A percentile compares a stretch with the other conserved stretches of the same genome.
These are phyloP conservation scores for Suillia variegata DNA, from an alignment of 2,888 invertebrate species.

Conservation along the genomic window DNA sequence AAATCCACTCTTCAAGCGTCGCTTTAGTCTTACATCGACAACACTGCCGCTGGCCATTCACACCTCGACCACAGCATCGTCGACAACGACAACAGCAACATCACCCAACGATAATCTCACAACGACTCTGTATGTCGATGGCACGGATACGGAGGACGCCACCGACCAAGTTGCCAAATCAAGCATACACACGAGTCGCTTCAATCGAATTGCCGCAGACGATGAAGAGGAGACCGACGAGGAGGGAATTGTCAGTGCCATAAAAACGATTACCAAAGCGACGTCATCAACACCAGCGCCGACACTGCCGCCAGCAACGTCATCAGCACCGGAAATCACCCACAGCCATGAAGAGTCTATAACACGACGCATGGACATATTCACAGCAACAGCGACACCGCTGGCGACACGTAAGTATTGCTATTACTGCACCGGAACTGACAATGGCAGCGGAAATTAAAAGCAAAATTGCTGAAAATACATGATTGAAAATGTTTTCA, in stretches of 20 bases:
- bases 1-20: constrained; percentile 61
- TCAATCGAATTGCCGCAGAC: constrained; percentile 51
- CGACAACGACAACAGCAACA: constrained; percentile 19
- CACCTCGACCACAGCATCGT: constrained; percentile 35
- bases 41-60: constrained; percentile 39
- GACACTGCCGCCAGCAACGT: constrained; percentile 19
- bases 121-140: constrained; percentile 37
- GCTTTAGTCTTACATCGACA: constrained; percentile 50
- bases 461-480: background rate
- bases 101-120: constrained; percentile 30
- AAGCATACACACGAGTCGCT: constrained; percentile 55
- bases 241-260: constrained; percentile 30
- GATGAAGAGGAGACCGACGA: constrained; percentile 24
- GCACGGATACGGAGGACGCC: constrained; percentile 39
- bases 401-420: constrained; percentile 11
- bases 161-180: constrained; percentile 59
- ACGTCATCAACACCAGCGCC: constrained; percentile 29
- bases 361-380: constrained; percentile 17
- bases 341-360: constrained; percentile 33
- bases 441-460: constrained; percentile 18
- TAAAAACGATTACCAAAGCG: constrained; percentile 38
- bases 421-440: constrained; percentile 18
- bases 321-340: constrained; percentile 30
- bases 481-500: constrained; percentile 17
- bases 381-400: constrained; percentile 4